Conservation (phyloP, 1,140 invertebrate species). For the Helicoverpa zea region DNA sequence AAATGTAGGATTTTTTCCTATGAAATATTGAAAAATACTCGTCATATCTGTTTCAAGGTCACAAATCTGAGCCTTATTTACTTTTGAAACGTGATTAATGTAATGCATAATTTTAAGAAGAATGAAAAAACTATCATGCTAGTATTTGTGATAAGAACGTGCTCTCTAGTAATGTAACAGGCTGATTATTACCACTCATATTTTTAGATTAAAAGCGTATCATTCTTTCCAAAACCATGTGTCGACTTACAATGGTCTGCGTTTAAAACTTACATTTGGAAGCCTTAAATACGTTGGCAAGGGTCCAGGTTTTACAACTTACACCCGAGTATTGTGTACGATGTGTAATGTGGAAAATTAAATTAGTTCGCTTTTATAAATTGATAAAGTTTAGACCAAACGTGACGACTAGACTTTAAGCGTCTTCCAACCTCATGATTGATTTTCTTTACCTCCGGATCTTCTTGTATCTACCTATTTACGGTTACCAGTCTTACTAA, state of each 20-base stretch:
- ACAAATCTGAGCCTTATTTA: too few species aligned
- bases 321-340: constrained; percentile 11
- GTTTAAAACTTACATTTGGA: constrained; percentile 17
- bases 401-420: background rate
- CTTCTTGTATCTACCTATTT: background rate
- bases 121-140: too few species aligned
- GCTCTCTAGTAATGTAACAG: too few species aligned
- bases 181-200: background rate
- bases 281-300: constrained; percentile 5
- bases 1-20: too few species aligned
- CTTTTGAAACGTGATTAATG: too few species aligned
- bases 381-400: background rate
- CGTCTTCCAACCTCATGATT: background rate
- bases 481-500: too few species aligned
- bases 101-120: too few species aligned
- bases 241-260: constrained; percentile 11
- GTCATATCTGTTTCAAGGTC: too few species aligned
- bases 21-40: too few species aligned
- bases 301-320: background rate
- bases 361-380: constrained; percentile 9
- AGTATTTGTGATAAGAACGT: too few species aligned
- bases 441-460: background rate
- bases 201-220: constrained; percentile 7
- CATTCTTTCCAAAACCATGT: constrained; percentile 4
- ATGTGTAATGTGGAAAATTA: constrained; percentile 33